Evolutionary conservation across 2,113 vertebrate species (phyloP), one percentile per base, ranked within the genome.

Genomic region (Microcebus ravelobensis): DNA sequence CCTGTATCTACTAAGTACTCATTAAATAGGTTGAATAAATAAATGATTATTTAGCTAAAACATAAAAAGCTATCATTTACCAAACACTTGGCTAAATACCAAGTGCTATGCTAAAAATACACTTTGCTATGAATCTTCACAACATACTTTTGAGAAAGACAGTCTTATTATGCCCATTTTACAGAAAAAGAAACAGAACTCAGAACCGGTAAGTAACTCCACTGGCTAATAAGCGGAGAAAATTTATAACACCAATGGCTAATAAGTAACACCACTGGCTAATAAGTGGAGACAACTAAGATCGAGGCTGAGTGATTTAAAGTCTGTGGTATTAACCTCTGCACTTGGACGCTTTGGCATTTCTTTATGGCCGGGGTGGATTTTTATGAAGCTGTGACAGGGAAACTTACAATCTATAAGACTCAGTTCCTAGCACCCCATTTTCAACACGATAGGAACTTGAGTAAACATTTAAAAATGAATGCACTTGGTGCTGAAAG

Each of bases 71-170:
- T 45, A 10, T 70, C 36, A 31, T 74, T 59, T 71, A 31, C 55
- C 59, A 23, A 73, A 39, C 45, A n/a, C 42, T 76, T 92, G 34
- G 34, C 67, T 59, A 1, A 73, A 5, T 39, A 59, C 73, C 14
- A 39, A 2, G 39, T 13, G 61, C 25, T 83, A 39, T 59, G 48
- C 87, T 42, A 42, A 90, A 90, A 91, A 68, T 68, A 68, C 8
- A 67, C 74, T 77, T 29, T 89, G 81, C 92, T 87, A 90, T 88
- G 77, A 88, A 82, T 94, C 39, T 67, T 88, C 31, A 71, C 57
- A 70, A 73, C 13, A 2, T 39, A n/a, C 68, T 87, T 97, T 91
- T 92, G 27, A 70, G 65, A 85, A 48, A 70, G 34, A 84, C n/a
- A 9, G 11, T 87, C 59, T 87, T 57, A 70, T 17, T 83, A 48